phyloP scores from a whole-genome alignment of 2,113 vertebrate genomes.

The Pundamilia nyererei region DNA sequence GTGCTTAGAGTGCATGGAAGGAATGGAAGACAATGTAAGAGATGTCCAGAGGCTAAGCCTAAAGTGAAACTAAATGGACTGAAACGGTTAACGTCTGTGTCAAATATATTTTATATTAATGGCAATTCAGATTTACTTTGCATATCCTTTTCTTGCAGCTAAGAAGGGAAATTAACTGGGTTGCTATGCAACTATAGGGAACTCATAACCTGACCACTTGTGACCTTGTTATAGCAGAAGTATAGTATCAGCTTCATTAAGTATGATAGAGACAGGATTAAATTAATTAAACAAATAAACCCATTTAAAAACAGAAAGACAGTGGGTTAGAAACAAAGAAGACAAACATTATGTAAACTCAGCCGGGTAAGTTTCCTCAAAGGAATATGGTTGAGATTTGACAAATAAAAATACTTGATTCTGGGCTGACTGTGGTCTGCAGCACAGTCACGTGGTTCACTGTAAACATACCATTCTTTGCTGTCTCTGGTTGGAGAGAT shows the following conservation, averaged over 20 bases:
- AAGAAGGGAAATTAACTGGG: not conserved
- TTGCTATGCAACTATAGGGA: constrained; percentile 8
- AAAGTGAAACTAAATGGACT: not conserved
- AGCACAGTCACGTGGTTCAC: not conserved
- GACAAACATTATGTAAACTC: not conserved
- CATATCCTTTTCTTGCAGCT: not conserved
- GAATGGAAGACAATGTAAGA: not conserved
- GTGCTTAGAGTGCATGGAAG: not conserved
- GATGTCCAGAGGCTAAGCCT: not conserved
- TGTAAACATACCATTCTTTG: not conserved
- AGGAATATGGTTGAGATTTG: not conserved
- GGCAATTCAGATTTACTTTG: not conserved
- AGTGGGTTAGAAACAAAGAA: not conserved
- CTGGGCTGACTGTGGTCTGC: not conserved
- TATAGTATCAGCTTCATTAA: not conserved
- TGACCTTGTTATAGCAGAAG: not conserved
- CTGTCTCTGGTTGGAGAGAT: not conserved
- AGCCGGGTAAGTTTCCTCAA: not conserved
- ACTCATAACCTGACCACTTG: not conserved
- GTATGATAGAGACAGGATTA: not conserved
- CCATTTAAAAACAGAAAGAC: not conserved
- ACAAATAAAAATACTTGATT: not conserved
- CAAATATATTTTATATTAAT: not conserved
- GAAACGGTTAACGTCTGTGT: not conserved
- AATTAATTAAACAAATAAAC: not conserved